Evolutionary conservation across 2,888 invertebrate genomes (phyloP), one percentile per base, ranked within the genome.

Genomic region (Xanthia icteritia): DNA sequence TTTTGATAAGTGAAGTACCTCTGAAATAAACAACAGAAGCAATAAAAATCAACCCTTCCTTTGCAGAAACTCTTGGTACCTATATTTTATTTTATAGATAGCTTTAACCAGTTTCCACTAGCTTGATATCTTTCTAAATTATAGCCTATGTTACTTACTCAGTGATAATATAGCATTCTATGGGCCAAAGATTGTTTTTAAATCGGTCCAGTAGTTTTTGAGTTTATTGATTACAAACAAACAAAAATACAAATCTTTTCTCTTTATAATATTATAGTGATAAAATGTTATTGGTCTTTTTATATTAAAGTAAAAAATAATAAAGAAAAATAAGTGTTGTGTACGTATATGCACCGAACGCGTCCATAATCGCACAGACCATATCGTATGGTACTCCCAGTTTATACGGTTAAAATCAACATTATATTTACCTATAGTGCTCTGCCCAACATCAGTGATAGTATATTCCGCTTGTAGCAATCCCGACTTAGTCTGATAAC

Each of bases 401-500:
- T 20, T 51, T 51, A 8, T 51, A 51, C 48, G 20, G 48, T 48
- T 48, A 48, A 48, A 48, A 51, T 54, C 54, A 23, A 54, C 23
- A 9, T 23, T 23, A 54, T 48, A 51, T 23, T 17, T 42, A 73
- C 98, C 97, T 88, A 97, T 97, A 66, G 97, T 97, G 88, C 97
- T 97, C 86, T 97, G 97, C 67, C 98, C 98, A 42, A 98, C 97
- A 90, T 98, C 98, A 78, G 98, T 98, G 51, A 98, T 98, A 27
- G 98, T 98, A 94, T 98, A 99, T 94, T 99, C 99, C 0, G 99
- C 99, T 92, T 99, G 98, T 76, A 99, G 97, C 91, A 99, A 98
- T 3, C 99, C 99, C 81, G 99, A 99, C 91, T 99, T 99, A 81
- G 99, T 99, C 92, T 99, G 99, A 94, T 99, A 99, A 92, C 99